These are phyloP conservation scores for Limnodromus scolopaceus DNA, from an alignment of 2,797 vertebrate genomes.

Conservation along the genomic window DNA sequence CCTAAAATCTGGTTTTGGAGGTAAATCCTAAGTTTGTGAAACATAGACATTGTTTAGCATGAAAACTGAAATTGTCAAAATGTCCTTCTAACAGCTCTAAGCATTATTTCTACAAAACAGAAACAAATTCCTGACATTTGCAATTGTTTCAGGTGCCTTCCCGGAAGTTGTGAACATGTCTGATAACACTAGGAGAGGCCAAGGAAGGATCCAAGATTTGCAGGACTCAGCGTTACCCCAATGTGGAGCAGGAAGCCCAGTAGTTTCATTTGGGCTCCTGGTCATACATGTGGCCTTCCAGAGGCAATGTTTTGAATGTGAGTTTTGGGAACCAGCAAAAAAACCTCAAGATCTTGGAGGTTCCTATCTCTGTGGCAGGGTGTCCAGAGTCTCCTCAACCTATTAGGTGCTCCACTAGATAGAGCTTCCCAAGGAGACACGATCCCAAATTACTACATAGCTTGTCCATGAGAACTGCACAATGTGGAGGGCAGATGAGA, in stretches of 20 bases:
- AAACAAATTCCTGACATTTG: background rate
- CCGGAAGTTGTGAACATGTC: background rate
- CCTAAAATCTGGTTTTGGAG: background rate
- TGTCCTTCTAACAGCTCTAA: background rate
- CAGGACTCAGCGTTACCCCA: background rate
- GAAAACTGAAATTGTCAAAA: background rate
- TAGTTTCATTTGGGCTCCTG: fast-evolving
- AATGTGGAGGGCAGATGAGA: background rate
- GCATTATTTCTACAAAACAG: background rate
- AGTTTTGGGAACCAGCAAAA: background rate
- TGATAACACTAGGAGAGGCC: background rate
- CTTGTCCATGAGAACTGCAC: fast-evolving
- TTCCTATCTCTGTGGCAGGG: background rate
- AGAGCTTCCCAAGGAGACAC: background rate
- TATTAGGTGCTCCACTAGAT: fast-evolving
- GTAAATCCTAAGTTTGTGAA: background rate
- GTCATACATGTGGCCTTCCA: background rate
- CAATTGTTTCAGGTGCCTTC: background rate
- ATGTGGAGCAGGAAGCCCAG: background rate
- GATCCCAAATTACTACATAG: fast-evolving
- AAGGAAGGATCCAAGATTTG: background rate
- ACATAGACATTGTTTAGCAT: background rate
- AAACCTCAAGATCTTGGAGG: background rate
- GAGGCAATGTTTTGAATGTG: background rate
- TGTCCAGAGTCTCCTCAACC: background rate